phyloP scores from a whole-genome alignment of 2,888 invertebrate genomes.

The Nemotelus pantherinus region DNA sequence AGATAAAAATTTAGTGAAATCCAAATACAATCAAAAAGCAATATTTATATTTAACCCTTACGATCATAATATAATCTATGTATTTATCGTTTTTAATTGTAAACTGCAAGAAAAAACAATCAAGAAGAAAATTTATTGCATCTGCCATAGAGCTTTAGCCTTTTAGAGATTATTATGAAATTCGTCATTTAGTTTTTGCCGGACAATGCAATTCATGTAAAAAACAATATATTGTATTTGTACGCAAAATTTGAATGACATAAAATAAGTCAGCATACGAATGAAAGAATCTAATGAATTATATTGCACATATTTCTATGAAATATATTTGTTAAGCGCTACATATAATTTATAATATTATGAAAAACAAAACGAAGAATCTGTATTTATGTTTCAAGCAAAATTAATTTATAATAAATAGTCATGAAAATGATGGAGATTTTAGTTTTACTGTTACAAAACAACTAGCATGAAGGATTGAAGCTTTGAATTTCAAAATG shows the following conservation, averaged over 20 bases:
- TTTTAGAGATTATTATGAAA: background rate
- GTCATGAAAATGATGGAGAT: background rate
- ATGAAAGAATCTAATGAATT: background rate
- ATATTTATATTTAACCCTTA: slow-evolving; percentile 21
- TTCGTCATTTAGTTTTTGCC: background rate
- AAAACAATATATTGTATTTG: background rate
- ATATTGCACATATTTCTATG: slow-evolving; percentile 30
- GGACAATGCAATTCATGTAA: slow-evolving; percentile 8
- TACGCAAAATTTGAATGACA: background rate
- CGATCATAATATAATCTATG: background rate
- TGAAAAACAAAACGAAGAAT: slow-evolving; percentile 1
- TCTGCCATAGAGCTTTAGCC: slow-evolving; percentile 18
- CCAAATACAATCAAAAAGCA: background rate
- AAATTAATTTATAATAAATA: slow-evolving; percentile 37
- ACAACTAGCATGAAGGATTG: too few species aligned
- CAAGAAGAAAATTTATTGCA: background rate
- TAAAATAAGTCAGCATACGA: background rate
- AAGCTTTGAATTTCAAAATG: background rate
- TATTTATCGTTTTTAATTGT: background rate
- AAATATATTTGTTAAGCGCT: slow-evolving; percentile 19
- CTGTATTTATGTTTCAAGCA: slow-evolving; percentile 27
- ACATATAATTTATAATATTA: slow-evolving; percentile 6
- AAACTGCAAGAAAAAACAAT: background rate
- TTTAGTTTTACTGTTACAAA: background rate
- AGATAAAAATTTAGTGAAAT: background rate